phyloP scores from a whole-genome alignment of 2,113 vertebrate genomes.

The Chrysemys picta region DNA sequence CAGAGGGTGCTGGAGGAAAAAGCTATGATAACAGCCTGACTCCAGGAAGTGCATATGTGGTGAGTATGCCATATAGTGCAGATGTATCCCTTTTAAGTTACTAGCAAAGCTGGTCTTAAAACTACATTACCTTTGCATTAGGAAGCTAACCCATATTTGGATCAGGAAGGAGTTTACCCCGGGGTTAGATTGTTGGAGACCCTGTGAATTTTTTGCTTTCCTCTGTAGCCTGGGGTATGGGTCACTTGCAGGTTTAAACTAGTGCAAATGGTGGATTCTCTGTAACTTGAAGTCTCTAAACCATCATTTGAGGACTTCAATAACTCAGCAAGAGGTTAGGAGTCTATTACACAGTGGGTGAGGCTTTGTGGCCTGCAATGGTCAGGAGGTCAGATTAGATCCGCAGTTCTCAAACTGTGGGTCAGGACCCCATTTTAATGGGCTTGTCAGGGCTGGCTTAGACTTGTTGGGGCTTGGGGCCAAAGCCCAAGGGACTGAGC shows the following conservation, averaged over 20 bases:
- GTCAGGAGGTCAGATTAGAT: background rate
- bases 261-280: background rate
- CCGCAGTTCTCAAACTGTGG: no score
- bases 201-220: background rate
- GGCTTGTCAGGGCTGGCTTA: no score
- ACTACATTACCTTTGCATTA: background rate
- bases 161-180: background rate
- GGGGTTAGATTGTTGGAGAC: background rate
- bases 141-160: background rate
- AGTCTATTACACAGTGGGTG: background rate
- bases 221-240: background rate
- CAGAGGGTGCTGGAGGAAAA: background rate
- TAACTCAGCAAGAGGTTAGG: background rate
- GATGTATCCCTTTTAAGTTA: background rate
- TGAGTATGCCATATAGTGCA: background rate
- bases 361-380: background rate
- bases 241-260: background rate
- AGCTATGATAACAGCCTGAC: background rate
- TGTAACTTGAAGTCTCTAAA: background rate
- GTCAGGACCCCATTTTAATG: no score
- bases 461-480: no score
- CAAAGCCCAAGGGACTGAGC: no score
- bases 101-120: background rate
- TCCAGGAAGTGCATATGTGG: background rate
- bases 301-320: background rate